Conservation (phyloP, 2,888 invertebrate species). For the Ischnus inquisitorius region DNA sequence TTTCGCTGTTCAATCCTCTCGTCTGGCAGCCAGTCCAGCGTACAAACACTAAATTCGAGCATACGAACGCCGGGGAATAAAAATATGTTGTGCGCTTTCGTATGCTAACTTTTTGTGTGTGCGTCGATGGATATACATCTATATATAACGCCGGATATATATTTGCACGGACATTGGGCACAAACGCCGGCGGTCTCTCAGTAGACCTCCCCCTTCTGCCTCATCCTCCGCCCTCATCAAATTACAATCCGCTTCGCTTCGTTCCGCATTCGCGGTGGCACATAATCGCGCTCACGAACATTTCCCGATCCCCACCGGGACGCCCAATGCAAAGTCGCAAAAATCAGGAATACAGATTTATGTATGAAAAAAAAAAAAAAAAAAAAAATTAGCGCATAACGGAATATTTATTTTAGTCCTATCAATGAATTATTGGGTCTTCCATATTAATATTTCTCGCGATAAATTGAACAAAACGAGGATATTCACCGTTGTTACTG, state of each 20-base stretch:
- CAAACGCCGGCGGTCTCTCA: constrained; percentile 31
- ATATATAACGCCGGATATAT: constrained; percentile 13
- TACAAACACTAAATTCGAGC: constrained; percentile 16
- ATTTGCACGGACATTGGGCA: constrained; percentile 20
- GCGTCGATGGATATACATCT: neutral
- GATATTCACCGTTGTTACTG: neutral
- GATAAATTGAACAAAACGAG: neutral
- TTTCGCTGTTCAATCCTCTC: constrained; percentile 25
- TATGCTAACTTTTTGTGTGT: neutral
- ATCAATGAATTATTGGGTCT: neutral
- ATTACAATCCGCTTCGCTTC: constrained; percentile 61
- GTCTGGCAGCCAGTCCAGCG: constrained; percentile 4
- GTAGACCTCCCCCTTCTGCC: constrained; percentile 19
- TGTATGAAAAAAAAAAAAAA: constrained; percentile 7
- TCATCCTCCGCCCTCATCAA: constrained; percentile 46
- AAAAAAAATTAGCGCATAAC: neutral
- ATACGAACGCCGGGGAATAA: constrained; percentile 33
- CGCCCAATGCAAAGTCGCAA: neutral
- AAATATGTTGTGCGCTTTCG: constrained; percentile 36
- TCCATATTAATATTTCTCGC: neutral
- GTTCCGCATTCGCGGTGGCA: constrained; percentile 56
- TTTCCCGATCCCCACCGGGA: constrained; percentile 25
- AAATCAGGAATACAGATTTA: constrained; percentile 3
- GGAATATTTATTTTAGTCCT: neutral
- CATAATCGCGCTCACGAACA: constrained; percentile 51